Evolutionary conservation across 2,797 vertebrate species (phyloP).

Genomic region (Cyprinella venusta): DNA sequence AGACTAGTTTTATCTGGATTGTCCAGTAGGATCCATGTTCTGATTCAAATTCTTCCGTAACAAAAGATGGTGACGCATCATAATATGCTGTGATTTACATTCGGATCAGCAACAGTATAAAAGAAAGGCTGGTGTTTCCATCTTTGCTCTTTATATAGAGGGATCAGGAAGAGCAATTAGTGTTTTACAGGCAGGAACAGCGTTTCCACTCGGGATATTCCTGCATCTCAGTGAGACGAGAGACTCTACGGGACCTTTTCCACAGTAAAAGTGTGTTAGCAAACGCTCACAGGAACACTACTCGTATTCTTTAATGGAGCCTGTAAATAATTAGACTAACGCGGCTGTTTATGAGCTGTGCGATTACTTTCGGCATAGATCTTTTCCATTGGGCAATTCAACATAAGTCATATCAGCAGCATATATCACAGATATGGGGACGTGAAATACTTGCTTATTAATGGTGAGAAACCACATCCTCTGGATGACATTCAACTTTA

Average conservation of each 20-base stretch:
- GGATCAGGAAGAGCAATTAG: slow-evolving; percentile 38
- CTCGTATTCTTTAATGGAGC: slow-evolving; percentile 71
- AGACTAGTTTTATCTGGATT: too few species aligned
- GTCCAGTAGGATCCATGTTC: neutral
- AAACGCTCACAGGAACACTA: slow-evolving; percentile 68
- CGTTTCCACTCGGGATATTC: slow-evolving; percentile 25
- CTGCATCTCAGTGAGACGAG: neutral
- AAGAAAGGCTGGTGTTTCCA: slow-evolving; percentile 14
- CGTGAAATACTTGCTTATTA: slow-evolving; percentile 25
- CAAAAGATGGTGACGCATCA: neutral
- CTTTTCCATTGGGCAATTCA: slow-evolving; percentile 35
- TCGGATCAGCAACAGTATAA: neutral
- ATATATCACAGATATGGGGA: neutral
- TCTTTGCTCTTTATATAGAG: neutral
- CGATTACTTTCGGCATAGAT: slow-evolving; percentile 45
- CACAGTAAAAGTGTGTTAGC: slow-evolving; percentile 35
- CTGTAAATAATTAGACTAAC: slow-evolving; percentile 70
- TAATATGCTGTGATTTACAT: neutral
- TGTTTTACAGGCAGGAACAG: slow-evolving; percentile 34
- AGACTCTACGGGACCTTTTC: slow-evolving; percentile 27
- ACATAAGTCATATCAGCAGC: slow-evolving; percentile 6
- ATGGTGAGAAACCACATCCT: slow-evolving; percentile 30
- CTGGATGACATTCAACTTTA: slow-evolving; percentile 2
- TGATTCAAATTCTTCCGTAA: neutral
- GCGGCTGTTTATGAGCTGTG: slow-evolving; percentile 66